Evolutionary conservation across 2,888 invertebrate genomes (phyloP), one percentile per base, ranked within the genome.

Genomic region (Adelognathus sp.): DNA sequence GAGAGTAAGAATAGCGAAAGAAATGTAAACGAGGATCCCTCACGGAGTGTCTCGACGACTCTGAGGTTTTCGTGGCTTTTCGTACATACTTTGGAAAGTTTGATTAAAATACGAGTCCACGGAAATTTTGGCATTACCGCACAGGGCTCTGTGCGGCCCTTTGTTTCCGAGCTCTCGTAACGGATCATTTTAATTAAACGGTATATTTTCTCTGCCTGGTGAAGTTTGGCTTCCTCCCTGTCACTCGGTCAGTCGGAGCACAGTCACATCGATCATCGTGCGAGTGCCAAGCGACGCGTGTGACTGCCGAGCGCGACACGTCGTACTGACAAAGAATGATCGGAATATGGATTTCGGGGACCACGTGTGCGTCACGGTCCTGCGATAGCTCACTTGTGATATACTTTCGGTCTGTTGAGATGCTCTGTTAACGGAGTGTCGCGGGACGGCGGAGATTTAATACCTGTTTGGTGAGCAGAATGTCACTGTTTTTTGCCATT

Each of bases 281-380:
- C 64, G 41, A 33, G 39, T 39, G 56, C 18, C 27, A 50, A 16
- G 11, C 24, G 79, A 84, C 78, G 78, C 74, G 82, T 86, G 84
- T 84, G 86, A 88, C 86, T 88, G 85, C 70, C 70, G 64, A 64
- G 69, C 52, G 63, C 88, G 89, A 89, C 89, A 89, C 85, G 84
- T 89, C 88, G 85, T 82, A 76, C 79, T 89, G 90, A 90, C 90
- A 89, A 88, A 88, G 90, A 90, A 84, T 82, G 89, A 90, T 90
- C 83, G 83, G 60, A 60, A 41, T 41, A 61, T 41, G 36, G 21
- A 31, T 52, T 31, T 31, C 21, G 14, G 16, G 5, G 41, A 24
- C 71, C 50, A 60, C 36, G 50, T 66, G 64, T 52, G 6, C 31
- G 1, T 63, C 24, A 21, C 2, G n/a, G 24, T 54, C 3, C 54